Conservation (phyloP, 2,113 vertebrate genomes). For the Hyperopisus bebe region DNA sequence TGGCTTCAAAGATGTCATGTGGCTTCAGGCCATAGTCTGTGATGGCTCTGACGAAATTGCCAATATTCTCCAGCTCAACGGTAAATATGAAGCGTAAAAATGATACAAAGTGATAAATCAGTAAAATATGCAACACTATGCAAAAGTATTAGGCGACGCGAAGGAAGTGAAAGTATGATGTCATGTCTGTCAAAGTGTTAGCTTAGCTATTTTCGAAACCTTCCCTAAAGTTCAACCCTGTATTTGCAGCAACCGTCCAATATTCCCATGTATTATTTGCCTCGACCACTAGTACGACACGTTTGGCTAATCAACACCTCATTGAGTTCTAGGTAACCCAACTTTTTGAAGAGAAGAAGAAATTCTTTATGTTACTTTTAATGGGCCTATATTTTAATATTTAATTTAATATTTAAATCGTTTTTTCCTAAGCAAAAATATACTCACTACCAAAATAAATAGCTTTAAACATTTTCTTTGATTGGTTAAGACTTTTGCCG, state of each 20-base stretch:
- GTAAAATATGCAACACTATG: background rate
- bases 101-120: background rate
- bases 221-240: background rate
- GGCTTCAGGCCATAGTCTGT: constrained; percentile 79
- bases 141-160: background rate
- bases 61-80: constrained; percentile 84
- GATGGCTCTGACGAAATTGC: constrained; percentile 83
- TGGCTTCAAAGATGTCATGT: constrained; percentile 88
- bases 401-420: background rate
- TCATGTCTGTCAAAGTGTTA: background rate
- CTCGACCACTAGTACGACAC: background rate
- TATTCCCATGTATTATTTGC: background rate
- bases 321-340: background rate
- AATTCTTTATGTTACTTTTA: background rate
- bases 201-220: background rate
- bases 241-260: background rate
- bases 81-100: constrained; percentile 13
- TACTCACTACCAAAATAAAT: background rate
- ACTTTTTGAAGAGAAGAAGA: background rate
- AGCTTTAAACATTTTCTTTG: background rate
- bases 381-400: background rate
- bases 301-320: background rate
- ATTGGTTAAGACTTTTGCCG: background rate
- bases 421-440: background rate
- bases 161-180: background rate